Evolutionary conservation across 2,888 invertebrate species (phyloP).

Genomic region (Lamellibrachia satsuma): DNA sequence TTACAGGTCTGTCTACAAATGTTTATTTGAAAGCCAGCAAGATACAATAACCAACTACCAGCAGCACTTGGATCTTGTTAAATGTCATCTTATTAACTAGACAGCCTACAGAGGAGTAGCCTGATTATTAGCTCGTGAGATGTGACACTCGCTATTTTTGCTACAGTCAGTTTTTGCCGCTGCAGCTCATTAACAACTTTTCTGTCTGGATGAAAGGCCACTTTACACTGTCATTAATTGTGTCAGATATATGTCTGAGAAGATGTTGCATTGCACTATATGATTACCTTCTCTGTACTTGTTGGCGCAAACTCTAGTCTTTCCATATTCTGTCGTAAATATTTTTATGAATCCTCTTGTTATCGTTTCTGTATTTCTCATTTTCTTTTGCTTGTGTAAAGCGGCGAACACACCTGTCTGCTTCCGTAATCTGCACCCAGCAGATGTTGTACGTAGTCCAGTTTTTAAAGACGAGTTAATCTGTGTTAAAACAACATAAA

Average conservation of each 20-base stretch:
- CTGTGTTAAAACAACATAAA: no score
- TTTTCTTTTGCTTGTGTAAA: no score
- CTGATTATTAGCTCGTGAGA: constrained; percentile 5
- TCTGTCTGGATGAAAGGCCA: neutral
- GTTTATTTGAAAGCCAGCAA: neutral
- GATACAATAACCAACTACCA: neutral
- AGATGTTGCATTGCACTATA: neutral
- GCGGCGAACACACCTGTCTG: no score
- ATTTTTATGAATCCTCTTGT: neutral
- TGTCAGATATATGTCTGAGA: neutral
- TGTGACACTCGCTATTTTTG: neutral
- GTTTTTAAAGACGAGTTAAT: no score
- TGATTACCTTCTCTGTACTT: neutral
- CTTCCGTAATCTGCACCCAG: no score
- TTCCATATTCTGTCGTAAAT: neutral
- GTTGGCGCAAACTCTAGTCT: neutral
- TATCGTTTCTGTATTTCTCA: no score
- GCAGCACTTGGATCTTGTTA: neutral
- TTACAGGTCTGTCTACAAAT: constrained; percentile 6
- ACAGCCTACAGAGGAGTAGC: neutral
- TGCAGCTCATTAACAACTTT: neutral
- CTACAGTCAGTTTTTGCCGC: neutral
- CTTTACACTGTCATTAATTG: neutral
- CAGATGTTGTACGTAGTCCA: no score
- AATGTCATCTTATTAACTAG: neutral